Base-by-base conservation (phyloP, 2,113 vertebrate species). In the Guaruba guarouba region DNA sequence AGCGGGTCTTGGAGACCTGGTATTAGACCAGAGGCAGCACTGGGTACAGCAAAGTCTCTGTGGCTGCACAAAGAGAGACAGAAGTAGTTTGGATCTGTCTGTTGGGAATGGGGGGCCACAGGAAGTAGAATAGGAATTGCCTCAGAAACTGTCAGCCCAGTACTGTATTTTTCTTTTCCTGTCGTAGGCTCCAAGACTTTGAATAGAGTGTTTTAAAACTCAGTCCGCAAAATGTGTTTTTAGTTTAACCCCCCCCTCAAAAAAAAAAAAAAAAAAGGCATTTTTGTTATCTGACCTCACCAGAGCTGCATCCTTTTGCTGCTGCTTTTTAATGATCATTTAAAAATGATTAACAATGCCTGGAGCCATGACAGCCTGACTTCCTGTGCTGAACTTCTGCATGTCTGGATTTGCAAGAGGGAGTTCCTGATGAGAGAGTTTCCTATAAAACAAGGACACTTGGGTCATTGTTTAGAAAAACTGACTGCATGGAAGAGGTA, bases 271-370 rank as follows among this genome's bases (percentile, higher is more conserved):
- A 79, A 67, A 71, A 79, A 67, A 78, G 48, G 63, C 86, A 94
- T 94, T 93, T 95, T 97, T 95, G 94, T 96, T 98, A 97, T 96
- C 94, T 95, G 95, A 96, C 96, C 96, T 97, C 96, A 96, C 86
- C 95, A 94, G 92, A 96, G 88, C 75, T 95, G 83, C 88, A 96
- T 95, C 96, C 84, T 89, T 75, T 92, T 10, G 1, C 82, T 49
- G 54, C 67, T 92, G 76, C 79, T 95, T 94, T 96, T 96, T 92
- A 95, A 97, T 97, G 97, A 98, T 98, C 83, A 82, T 96, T 97
- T 98, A 33, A 97, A 92, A 97, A 97, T 98, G 95, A 98, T 98
- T 97, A 97, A 98, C 94, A 97, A 88, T 90, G 97, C 97, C 96
- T 96, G 93, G 95, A 98, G 95, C 90, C 95, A 96, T 93, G 94